phyloP scores from a whole-genome alignment of 2,797 vertebrate species.

The Semotilus atromaculatus region DNA sequence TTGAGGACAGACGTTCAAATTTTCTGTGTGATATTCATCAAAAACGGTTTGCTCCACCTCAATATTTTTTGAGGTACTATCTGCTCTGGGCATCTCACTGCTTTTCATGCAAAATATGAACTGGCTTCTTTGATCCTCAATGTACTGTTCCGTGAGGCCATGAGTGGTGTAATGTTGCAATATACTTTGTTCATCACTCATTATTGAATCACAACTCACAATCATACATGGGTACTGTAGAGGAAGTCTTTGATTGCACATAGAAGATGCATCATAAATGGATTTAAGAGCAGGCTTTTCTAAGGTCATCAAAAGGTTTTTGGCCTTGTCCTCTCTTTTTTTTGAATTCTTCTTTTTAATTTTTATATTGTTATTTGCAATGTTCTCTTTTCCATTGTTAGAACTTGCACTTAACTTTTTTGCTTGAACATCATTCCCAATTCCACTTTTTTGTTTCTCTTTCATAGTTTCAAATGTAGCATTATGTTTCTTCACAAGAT shows the following conservation, averaged over 20 bases:
- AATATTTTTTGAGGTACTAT: slow-evolving; percentile 68
- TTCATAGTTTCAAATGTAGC: slow-evolving; percentile 83
- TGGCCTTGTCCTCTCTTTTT: slow-evolving; percentile 77
- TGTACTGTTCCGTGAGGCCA: slow-evolving; percentile 92
- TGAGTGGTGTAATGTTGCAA: slow-evolving; percentile 96
- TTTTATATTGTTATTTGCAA: slow-evolving; percentile 76
- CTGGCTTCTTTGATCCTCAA: slow-evolving; percentile 90
- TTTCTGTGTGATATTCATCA: slow-evolving; percentile 63
- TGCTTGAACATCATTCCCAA: slow-evolving; percentile 58
- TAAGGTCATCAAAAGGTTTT: slow-evolving; percentile 84
- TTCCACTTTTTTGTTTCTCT: slow-evolving; percentile 65
- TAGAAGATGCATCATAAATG: slow-evolving; percentile 87
- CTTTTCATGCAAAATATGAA: slow-evolving; percentile 92
- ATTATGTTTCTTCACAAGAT: slow-evolving; percentile 97
- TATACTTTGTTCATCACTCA: slow-evolving; percentile 91
- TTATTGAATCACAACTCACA: slow-evolving; percentile 91
- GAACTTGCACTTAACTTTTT: slow-evolving; percentile 66
- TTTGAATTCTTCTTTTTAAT: slow-evolving; percentile 77
- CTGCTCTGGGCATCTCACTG: slow-evolving; percentile 76
- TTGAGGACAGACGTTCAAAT: slow-evolving; percentile 57
- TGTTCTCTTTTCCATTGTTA: slow-evolving; percentile 83
- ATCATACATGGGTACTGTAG: slow-evolving; percentile 98
- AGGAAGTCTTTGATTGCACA: slow-evolving; percentile 88
- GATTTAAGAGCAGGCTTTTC: slow-evolving; percentile 91
- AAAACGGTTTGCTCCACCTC: slow-evolving; percentile 69